These are phyloP conservation scores for Microctenopoma lineatum DNA, from an alignment of 2,797 vertebrate genomes.

Conservation along the genomic window DNA sequence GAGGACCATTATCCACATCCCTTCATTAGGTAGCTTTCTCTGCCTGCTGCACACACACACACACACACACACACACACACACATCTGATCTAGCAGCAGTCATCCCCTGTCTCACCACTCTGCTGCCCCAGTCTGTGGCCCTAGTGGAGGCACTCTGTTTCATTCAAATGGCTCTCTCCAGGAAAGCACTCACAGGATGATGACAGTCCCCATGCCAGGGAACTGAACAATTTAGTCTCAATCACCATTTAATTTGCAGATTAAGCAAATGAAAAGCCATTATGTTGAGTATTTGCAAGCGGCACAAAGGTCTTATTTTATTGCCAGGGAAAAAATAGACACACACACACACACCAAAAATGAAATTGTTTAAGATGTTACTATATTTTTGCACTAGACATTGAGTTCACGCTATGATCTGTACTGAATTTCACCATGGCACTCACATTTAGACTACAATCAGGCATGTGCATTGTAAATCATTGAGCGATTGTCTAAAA, in stretches of 20 bases:
- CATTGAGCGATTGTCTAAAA: conserved; percentile 97
- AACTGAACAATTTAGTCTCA: conserved; percentile 89
- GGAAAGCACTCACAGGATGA: conserved; percentile 96
- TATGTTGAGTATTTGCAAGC: conserved; percentile 89
- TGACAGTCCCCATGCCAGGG: conserved; percentile 92
- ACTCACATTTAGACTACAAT: conserved; percentile 86
- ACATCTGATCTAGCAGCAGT: conserved; percentile 84
- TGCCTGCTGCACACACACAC: conserved; percentile 57
- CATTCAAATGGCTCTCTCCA: conserved; percentile 96
- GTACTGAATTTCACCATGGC: conserved; percentile 66
- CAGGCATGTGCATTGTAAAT: conserved; percentile 96
- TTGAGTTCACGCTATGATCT: conserved; percentile 49
- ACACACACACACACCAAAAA: conserved; percentile 7
- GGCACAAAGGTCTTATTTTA: conserved; percentile 89
- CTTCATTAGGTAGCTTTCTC: conserved; percentile 94
- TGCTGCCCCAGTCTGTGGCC: conserved; percentile 93
- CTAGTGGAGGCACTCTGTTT: conserved; percentile 93
- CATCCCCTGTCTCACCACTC: conserved; percentile 86
- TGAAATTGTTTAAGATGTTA: conserved; percentile 7
- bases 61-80: conserved; percentile 49
- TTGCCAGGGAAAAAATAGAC: conserved; percentile 27
- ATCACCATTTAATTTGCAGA: conserved; percentile 97
- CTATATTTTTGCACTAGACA: conserved; percentile 41
- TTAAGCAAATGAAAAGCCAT: conserved; percentile 98
- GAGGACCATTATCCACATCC: conserved; percentile 99